phyloP scores from a whole-genome alignment of 2,888 invertebrate species.

The Beris morrisii region DNA sequence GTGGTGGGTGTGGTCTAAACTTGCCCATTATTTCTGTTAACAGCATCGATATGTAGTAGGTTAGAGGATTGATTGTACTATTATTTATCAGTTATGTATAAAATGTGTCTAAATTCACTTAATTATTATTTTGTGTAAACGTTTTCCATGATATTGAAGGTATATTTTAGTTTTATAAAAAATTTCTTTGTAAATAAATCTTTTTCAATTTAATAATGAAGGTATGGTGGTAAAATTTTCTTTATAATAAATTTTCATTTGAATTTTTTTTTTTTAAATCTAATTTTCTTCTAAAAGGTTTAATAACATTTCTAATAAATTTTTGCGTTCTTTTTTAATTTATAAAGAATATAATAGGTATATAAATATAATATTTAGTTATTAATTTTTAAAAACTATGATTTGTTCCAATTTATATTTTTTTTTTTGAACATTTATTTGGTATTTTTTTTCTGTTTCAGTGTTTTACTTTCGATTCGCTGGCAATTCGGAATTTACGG shows the following conservation, averaged over 20 bases:
- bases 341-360: conserved; percentile 17
- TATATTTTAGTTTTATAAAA: no score
- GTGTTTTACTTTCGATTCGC: conserved; percentile 63
- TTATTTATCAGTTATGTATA: no score
- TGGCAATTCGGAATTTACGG: conserved; percentile 56
- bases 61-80: no score
- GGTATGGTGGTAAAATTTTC: not conserved
- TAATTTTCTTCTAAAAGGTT: conserved; percentile 23
- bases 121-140: no score
- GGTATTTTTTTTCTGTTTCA: conserved; percentile 9
- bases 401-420: conserved; percentile 17
- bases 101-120: no score
- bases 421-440: conserved; percentile 1
- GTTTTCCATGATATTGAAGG: no score
- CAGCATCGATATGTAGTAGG: no score
- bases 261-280: not conserved
- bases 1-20: no score
- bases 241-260: conserved; percentile 23
- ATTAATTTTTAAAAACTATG: conserved; percentile 19
- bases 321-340: conserved; percentile 15
- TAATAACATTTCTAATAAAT: conserved; percentile 8
- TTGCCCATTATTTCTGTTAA: no score
- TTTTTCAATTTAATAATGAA: no score
- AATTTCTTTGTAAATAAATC: no score
- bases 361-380: conserved; percentile 15